Percentiles rank a stretch among this genome's conserved stretches.
Evolutionary conservation across 2,113 vertebrate genomes (phyloP).

Genomic region (Prionailurus bengalensis): DNA sequence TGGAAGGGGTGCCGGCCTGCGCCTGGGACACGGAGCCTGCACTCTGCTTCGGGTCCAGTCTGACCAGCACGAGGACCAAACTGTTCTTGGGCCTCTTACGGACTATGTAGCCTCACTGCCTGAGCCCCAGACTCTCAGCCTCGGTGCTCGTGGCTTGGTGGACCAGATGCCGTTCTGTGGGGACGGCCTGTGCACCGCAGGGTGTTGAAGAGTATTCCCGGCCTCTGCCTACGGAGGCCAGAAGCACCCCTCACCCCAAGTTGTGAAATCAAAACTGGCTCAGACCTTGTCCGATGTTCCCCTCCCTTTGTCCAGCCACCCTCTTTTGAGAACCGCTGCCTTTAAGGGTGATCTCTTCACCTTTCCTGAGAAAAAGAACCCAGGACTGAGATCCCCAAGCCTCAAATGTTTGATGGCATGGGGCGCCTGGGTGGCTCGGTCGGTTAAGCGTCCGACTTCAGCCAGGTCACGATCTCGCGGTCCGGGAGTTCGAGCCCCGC

Average conservation of each 20-base stretch:
- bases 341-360: not conserved
- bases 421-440: too few relatives aligned
- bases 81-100: too few relatives aligned
- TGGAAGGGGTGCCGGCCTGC: not conserved
- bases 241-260: not conserved
- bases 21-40: too few relatives aligned
- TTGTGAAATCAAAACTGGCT: not conserved
- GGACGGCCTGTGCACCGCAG: accelerated
- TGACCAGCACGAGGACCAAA: not conserved
- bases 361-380: not conserved
- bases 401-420: too few relatives aligned
- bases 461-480: too few relatives aligned
- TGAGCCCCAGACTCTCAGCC: not conserved
- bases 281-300: not conserved
- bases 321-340: not conserved
- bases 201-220: not conserved
- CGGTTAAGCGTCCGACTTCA: too few relatives aligned
- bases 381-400: not conserved
- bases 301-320: not conserved
- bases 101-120: not conserved
- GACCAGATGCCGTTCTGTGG: not conserved
- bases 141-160: accelerated
- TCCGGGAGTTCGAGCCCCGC: too few relatives aligned
- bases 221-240: not conserved
- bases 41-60: not conserved